Base-by-base conservation (phyloP, 2,888 invertebrate species). In the Mongoloraphidia duomilia region DNA sequence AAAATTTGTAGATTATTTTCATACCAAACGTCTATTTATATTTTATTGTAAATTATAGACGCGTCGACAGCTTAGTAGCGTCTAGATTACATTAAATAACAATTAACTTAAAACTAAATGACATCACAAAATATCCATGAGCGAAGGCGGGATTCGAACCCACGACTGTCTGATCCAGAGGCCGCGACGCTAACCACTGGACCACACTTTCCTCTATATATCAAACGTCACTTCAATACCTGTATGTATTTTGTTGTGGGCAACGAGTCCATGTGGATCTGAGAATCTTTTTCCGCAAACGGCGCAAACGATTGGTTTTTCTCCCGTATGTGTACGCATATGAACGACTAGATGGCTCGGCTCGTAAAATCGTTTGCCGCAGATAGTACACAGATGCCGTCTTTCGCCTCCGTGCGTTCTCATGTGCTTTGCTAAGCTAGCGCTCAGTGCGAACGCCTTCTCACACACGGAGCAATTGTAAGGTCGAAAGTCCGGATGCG, bases 191-290 rank as follows among this genome's bases (percentile, higher is more conserved):
- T n/a, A n/a, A n/a, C n/a, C n/a, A n/a, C n/a, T n/a, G n/a, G n/a
- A n/a, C n/a, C n/a, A n/a, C n/a, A n/a, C 37, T 36, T 36, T 36
- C 11, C 11, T 36, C 37, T 36, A 36, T 10, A 10, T 11, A 10
- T 36, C 37, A 9, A 9, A 36, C 11, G 9, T 36, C 10, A 10
- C 9, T 36, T n/a, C 40, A 39, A 3, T 42, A 42, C 66, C 65
- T 10, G 64, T 63, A 52, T 66, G 66, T 9, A 58, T 61, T 58
- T 65, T 66, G 44, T 61, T 61, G 50, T 66, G 66, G 9, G 61
- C 61, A 9, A 57, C 52, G 37, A 66, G 53, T 9, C 65, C 63
- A 49, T 63, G 63, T 9, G 59, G 57, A 53, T 63, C 62, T 1
- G 63, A 55, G 51, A 66, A 65, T 9, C 60, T 50, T 58, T 65